Conservation (phyloP, 2,797 vertebrate species). For the Denticeps clupeoides region DNA sequence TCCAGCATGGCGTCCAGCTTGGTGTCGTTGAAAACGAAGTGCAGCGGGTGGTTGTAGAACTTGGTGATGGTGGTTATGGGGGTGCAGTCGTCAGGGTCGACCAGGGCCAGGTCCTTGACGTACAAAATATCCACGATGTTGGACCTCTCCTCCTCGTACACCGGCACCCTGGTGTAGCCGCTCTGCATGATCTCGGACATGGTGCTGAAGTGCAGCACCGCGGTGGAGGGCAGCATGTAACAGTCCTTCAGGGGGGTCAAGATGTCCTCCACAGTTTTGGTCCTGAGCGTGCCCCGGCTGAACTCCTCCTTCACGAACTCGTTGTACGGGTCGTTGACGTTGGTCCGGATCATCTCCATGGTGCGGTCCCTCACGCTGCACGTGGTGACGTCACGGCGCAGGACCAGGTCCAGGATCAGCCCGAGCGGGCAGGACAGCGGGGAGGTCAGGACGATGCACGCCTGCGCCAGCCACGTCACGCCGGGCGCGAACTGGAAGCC, state of each 20-base stretch:
- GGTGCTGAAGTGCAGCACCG: slow-evolving; percentile 75
- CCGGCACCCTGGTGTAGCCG: slow-evolving; percentile 77
- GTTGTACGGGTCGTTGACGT: slow-evolving; percentile 72
- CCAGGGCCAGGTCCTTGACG: slow-evolving; percentile 77
- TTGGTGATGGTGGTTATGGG: slow-evolving; percentile 86
- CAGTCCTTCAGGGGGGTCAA: slow-evolving; percentile 79
- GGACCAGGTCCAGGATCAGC: slow-evolving; percentile 66
- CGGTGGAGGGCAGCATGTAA: slow-evolving; percentile 76
- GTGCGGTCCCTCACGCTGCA: slow-evolving; percentile 60
- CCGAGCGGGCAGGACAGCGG: slow-evolving; percentile 74
- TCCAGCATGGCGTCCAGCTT: slow-evolving; percentile 85
- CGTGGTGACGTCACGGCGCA: slow-evolving; percentile 64
- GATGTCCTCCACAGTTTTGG: slow-evolving; percentile 81
- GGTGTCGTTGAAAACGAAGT: slow-evolving; percentile 88
- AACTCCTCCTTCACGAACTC: slow-evolving; percentile 82
- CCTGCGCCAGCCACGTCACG: slow-evolving; percentile 71
- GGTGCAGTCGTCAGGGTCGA: slow-evolving; percentile 80
- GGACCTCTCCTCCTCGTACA: slow-evolving; percentile 85
- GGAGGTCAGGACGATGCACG: slow-evolving; percentile 69
- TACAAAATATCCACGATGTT: slow-evolving; percentile 87
- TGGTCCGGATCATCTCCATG: slow-evolving; percentile 70
- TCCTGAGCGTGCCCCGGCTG: slow-evolving; percentile 71
- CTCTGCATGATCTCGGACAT: slow-evolving; percentile 91
- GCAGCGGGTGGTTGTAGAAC: slow-evolving; percentile 86
- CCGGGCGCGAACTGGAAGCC: slow-evolving; percentile 68